Evolutionary conservation across 30 jellyfish, hydroid and myxozoan genomes (phyloP).

Genomic region (Aurelia sp.): DNA sequence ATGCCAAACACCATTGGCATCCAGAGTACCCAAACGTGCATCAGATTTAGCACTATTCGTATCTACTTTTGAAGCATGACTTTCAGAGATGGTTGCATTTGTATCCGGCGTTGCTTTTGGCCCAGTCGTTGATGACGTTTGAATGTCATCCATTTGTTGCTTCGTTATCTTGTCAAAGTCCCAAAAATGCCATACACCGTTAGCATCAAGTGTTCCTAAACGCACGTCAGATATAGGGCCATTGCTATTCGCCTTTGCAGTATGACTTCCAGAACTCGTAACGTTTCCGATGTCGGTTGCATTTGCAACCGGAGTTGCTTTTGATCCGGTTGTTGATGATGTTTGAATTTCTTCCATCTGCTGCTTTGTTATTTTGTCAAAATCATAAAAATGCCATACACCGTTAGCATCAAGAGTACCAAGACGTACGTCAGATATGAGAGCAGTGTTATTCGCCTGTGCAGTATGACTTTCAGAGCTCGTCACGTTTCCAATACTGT

Average conservation of each 20-base stretch:
- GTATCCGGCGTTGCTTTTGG: not conserved
- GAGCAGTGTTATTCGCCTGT: not conserved
- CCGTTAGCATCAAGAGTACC: not conserved
- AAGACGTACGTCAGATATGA: not conserved
- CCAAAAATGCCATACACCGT: not conserved
- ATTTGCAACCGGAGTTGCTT: not conserved
- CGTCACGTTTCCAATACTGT: too few species aligned
- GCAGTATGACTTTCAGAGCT: too few species aligned
- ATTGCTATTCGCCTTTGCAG: too few species aligned
- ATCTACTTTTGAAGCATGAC: too few species aligned
- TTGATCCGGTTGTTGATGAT: conserved; percentile 10
- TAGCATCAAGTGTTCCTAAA: too few species aligned
- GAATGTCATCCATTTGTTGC: conserved; percentile 42
- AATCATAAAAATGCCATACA: conserved; percentile 12
- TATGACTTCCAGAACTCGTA: too few species aligned
- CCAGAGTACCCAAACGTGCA: too few species aligned
- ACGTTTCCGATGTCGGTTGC: not conserved
- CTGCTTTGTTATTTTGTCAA: conserved; percentile 21
- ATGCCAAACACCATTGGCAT: not conserved
- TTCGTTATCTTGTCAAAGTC: conserved; percentile 24
- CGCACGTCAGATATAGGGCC: too few species aligned
- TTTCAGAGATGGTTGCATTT: not conserved
- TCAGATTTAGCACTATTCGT: too few species aligned
- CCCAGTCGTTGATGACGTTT: conserved; percentile 16
- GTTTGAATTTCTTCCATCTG: conserved; percentile 44